Conservation (phyloP, 2,113 vertebrate species). For the Mesoclemmys tuberculata region DNA sequence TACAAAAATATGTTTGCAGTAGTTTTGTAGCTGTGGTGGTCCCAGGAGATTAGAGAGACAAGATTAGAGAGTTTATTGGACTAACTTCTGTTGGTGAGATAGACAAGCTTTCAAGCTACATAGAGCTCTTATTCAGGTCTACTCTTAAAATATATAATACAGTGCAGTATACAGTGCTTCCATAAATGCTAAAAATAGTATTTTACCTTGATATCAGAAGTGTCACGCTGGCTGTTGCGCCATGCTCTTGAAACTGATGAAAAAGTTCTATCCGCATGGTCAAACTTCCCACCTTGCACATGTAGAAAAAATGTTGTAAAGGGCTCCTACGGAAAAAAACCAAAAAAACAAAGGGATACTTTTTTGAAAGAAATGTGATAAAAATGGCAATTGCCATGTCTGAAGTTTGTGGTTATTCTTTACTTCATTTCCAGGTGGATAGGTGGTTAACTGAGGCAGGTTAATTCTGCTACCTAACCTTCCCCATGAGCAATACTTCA, state of each 20-base stretch:
- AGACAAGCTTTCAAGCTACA: background rate
- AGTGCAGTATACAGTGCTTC: rapidly evolving
- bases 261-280: constrained; percentile 97
- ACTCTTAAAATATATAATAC: background rate
- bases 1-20: background rate
- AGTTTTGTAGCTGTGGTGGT: background rate
- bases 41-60: background rate
- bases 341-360: background rate
- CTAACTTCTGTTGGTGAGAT: background rate
- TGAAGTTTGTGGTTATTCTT: background rate
- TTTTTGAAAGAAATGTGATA: background rate
- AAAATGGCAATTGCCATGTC: background rate
- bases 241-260: constrained; percentile 95
- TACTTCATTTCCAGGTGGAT: background rate
- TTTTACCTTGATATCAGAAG: constrained; percentile 96
- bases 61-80: background rate
- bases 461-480: background rate
- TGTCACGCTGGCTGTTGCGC: constrained; percentile 98
- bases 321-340: constrained; percentile 86
- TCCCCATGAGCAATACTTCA: background rate
- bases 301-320: constrained; percentile 98
- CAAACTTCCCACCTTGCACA: constrained; percentile 98
- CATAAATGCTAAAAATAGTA: background rate
- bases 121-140: background rate
- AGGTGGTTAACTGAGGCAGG: background rate